phyloP scores from a whole-genome alignment of 2,888 invertebrate genomes.

The Pelosia muscerda region DNA sequence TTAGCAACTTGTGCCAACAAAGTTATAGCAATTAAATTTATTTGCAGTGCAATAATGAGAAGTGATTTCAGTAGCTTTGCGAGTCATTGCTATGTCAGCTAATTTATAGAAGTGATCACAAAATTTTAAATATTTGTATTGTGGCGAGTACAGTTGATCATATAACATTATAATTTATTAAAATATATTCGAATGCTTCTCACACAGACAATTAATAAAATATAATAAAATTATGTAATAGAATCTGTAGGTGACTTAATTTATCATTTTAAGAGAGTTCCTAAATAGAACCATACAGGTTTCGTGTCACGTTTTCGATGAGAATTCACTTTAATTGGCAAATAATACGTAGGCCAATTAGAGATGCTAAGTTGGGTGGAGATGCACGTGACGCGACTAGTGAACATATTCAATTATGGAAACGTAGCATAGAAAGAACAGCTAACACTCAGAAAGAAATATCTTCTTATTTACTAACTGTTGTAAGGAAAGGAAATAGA shows the following conservation, averaged over 20 bases:
- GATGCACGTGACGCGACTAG: constrained; percentile 84
- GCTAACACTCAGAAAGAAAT: constrained; percentile 51
- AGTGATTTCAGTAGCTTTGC: constrained; percentile 23
- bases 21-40: background rate
- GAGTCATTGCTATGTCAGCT: constrained; percentile 42
- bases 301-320: constrained; percentile 84
- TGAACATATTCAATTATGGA: constrained; percentile 85
- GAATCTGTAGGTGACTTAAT: constrained; percentile 60
- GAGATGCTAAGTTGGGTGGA: constrained; percentile 85
- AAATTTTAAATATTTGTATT: constrained; percentile 21
- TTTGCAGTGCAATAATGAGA: constrained; percentile 20
- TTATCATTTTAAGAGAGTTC: constrained; percentile 63
- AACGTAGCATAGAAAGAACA: constrained; percentile 81
- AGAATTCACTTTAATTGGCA: constrained; percentile 87
- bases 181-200: background rate
- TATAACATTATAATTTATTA: background rate
- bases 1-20: constrained; percentile 33
- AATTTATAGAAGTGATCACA: constrained; percentile 52
- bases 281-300: constrained; percentile 74
- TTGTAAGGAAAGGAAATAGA: constrained; percentile 41
- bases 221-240: background rate
- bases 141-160: background rate
- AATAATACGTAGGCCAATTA: constrained; percentile 87
- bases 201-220: too few relatives aligned
- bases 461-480: constrained; percentile 67